Conservation (phyloP, 1,140 invertebrate genomes). For the Polypedilum vanderplanki region DNA sequence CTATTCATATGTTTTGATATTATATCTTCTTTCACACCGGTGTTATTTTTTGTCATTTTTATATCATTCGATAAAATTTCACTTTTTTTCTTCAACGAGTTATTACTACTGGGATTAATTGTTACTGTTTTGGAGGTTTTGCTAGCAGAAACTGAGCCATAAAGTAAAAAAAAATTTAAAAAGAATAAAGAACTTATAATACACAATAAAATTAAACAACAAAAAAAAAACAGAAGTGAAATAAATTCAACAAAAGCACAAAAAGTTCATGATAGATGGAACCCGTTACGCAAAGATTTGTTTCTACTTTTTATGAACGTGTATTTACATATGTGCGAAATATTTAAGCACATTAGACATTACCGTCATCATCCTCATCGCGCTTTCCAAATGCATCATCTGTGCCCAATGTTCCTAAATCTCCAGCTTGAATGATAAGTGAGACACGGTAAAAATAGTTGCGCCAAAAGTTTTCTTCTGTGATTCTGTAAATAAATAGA, state of each 20-base stretch:
- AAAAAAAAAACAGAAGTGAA: neutral
- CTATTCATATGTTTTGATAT: neutral
- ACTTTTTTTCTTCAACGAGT: neutral
- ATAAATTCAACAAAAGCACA: neutral
- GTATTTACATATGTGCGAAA: neutral
- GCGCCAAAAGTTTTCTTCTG: constrained; percentile 97
- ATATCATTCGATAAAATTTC: neutral
- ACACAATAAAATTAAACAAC: neutral
- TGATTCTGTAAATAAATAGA: constrained; percentile 62
- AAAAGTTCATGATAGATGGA: neutral
- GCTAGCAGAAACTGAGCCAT: neutral
- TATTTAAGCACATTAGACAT: neutral
- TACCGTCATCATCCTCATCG: constrained; percentile 15
- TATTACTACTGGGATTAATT: neutral
- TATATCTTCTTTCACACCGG: neutral
- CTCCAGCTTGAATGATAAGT: constrained; percentile 93
- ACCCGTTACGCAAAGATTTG: neutral
- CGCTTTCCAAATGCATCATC: constrained; percentile 34
- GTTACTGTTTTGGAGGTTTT: neutral
- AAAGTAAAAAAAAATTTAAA: neutral
- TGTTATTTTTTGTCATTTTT: neutral
- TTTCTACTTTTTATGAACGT: neutral
- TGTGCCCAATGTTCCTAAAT: constrained; percentile 52
- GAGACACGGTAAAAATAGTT: constrained; percentile 99
- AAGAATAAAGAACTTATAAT: neutral